phyloP scores from a whole-genome alignment of 2,888 invertebrate genomes.

The Patella pellucida region DNA sequence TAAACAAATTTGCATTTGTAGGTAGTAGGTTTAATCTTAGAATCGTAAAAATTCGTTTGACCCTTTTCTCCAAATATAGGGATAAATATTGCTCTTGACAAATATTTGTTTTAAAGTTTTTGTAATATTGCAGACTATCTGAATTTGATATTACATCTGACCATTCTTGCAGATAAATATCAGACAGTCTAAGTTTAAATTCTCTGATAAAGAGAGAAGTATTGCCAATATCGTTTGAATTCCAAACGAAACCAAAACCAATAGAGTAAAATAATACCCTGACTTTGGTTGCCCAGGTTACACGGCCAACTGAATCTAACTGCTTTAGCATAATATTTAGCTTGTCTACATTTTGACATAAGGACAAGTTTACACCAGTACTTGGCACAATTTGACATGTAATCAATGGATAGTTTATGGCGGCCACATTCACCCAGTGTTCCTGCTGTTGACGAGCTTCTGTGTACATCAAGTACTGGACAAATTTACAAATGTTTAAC shows the following conservation, averaged over 20 bases:
- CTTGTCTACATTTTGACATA: neutral
- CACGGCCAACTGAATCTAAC: neutral
- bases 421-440: neutral
- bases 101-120: neutral
- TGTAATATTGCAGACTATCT: conserved; percentile 1
- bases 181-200: neutral
- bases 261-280: neutral
- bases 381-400: neutral
- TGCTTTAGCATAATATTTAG: neutral
- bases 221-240: neutral
- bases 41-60: too few species aligned
- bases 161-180: neutral
- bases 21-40: too few species aligned
- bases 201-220: neutral
- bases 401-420: neutral
- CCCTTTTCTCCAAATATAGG: too few species aligned
- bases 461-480: neutral
- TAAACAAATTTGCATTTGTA: too few species aligned
- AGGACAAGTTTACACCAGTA: neutral
- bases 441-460: neutral
- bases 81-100: neutral
- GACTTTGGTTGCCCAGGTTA: neutral
- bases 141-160: neutral
- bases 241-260: neutral
- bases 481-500: neutral